Evolutionary conservation across 2,888 invertebrate species (phyloP), one percentile per base, ranked within the genome.

Genomic region (Caenorhabditis sp.): DNA sequence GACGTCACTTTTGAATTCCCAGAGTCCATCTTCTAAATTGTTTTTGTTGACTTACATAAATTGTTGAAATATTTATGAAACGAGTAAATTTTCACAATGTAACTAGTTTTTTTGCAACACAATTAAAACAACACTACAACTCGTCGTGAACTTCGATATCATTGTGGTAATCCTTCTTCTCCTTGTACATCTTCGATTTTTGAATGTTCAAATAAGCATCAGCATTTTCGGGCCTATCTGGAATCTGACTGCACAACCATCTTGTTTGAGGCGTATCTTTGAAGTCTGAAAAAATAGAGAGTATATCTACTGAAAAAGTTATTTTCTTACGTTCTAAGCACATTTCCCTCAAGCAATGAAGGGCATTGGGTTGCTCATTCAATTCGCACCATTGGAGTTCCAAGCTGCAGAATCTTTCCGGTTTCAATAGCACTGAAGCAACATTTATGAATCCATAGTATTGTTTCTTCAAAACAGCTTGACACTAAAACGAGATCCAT

Each of bases 1-100:
- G 96, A 97, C 91, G 97, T 99, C 70, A 94, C 93, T 84, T 99
- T 99, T 90, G 97, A 99, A 91, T 99, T 99, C 91, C 97, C 97
- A 78, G 97, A 99, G 91, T 94, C 95, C 77, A 85, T 89, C 78
- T 88, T 89, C 86, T 89, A 88, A 88, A 78, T 68, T 71, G 77
- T 76, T 76, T 77, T 79, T 76, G 76, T 78, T 76, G 67, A 70
- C 63, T 67, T 73, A 72, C 64, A 66, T 78, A 70, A 78, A 78
- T 78, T 78, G 77, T 78, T 78, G 74, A 70, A 62, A 74, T 38
- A 36, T 58, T 58, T 23, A 36, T 58, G 25, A 36, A 20, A 58
- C n/a, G 20, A 67, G 63, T 64, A 43, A 43, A 43, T 43, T 43
- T 43, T 43, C 43, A 43, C 43, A 43, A 43, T 43, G 43, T 43